phyloP scores from a whole-genome alignment of 2,888 invertebrate species.

The Drosophila maculinotata region DNA sequence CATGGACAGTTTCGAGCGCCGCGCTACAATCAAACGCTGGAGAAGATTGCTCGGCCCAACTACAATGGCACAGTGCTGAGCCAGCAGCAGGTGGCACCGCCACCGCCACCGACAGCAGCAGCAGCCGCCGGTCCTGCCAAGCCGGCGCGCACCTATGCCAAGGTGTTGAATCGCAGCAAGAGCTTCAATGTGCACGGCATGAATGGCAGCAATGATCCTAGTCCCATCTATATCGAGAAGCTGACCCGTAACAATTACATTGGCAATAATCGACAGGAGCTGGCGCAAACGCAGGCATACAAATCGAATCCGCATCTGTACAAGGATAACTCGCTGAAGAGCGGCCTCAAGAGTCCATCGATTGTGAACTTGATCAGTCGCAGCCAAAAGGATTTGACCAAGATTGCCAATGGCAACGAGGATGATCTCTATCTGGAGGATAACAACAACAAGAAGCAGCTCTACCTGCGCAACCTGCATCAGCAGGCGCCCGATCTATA shows the following conservation, averaged over 20 bases:
- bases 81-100: constrained; percentile 5
- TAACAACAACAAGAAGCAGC: constrained; percentile 86
- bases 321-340: constrained; percentile 81
- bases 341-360: constrained; percentile 91
- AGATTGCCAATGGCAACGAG: constrained; percentile 85
- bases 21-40: constrained; percentile 27
- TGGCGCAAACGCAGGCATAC: constrained; percentile 86
- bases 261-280: constrained; percentile 45
- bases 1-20: constrained; percentile 37
- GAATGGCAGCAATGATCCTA: constrained; percentile 85
- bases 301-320: constrained; percentile 92
- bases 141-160: constrained; percentile 91
- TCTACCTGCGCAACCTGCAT: constrained; percentile 89
- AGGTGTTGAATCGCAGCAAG: constrained; percentile 92
- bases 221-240: constrained; percentile 84
- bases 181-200: constrained; percentile 93
- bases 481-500: constrained; percentile 90
- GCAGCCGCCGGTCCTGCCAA: constrained; percentile 87
- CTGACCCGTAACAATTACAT: constrained; percentile 81
- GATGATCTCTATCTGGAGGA: constrained; percentile 81
- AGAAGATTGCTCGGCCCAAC: constrained; percentile 28
- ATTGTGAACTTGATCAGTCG: constrained; percentile 94
- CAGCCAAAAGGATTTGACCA: constrained; percentile 91
- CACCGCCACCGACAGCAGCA: background rate
- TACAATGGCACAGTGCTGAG: constrained; percentile 11